Base-by-base conservation (phyloP, 2,797 vertebrate genomes). In the Muscicapa comitata region DNA sequence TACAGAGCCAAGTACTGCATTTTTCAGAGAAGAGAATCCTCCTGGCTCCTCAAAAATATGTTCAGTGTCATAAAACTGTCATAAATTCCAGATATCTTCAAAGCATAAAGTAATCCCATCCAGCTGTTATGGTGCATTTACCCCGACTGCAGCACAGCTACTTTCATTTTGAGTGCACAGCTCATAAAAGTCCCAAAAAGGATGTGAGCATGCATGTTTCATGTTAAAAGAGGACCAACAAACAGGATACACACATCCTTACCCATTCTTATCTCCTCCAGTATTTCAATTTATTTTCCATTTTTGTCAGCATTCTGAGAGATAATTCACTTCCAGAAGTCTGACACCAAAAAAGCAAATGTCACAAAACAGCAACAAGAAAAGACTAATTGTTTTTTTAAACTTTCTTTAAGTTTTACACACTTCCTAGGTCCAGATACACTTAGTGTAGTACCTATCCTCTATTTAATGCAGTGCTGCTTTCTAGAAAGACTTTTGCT, bases 1-100 rank as follows among this genome's bases (percentile, higher is more conserved):
- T 17, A 42, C 67, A 31, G 63, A 10, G 55, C 86, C 90, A 89
- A 92, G 42, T 40, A 35, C 63, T 82, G 88, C 12, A 9, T 90
- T 90, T 93, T 94, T 71, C 57, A 86, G 53, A 77, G 38, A 43
- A 74, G 63, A 91, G 72, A 93, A 88, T 91, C 87, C 72, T 93
- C 42, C 43, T 80, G 77, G 54, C 86, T 95, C 67, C 53, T 76
- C 71, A 86, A 20, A 95, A 93, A 90, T 94, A 89, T 76, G 45
- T 95, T 68, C 77, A 67, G 74, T 94, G 93, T 93, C 90, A 94
- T 95, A 94, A 97, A 95, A 68, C 86, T 82, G 75, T 77, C 91
- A 83, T 31, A 83, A 92, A 95, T 85, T 82, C 89, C 75, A 92
- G 47, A 62, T 93, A 74, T 80, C 89, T 96, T 95, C 92, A 95